Base-by-base conservation (phyloP, 2,888 invertebrate genomes). In the Eupithecia subfuscata region DNA sequence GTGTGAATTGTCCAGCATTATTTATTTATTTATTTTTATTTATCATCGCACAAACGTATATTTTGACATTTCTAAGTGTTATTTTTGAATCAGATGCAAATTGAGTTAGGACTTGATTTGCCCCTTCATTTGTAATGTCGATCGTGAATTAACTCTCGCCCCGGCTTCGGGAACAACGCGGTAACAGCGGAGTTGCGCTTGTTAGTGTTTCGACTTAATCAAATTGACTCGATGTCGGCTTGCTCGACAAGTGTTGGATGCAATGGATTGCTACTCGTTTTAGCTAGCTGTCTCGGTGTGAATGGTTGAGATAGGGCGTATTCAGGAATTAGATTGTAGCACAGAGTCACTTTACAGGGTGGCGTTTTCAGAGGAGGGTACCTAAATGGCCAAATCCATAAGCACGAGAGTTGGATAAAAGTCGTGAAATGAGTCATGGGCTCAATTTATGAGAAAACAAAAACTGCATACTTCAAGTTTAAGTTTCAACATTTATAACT, bases 151-250 rank as follows among this genome's bases (percentile, higher is more conserved):
- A 12, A 22, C 67, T 12, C 67, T 40, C 67, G 0, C 34, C 9
- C 67, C n/a, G 22, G 40, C 6, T 67, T 67, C 67, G 8, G 67
- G 67, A 67, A 67, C 67, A 37, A 34, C 34, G 70, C 64, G 34
- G 73, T 25, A 40, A 37, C 74, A 70, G 40, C 22, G n/a, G 70
- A 68, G 71, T 63, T 71, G 25, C 37, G 71, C 75, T 73, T 75
- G 75, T 75, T 75, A 73, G 75, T 75, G 75, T 70, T 75, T 70
- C 69, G 65, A 70, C 72, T 73, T 75, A 75, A 75, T 75, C 69
- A 69, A 72, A 75, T 75, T 56, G 71, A 75, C 65, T 75, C 56
- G 25, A 69, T 75, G 75, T 71, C 30, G 69, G 67, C 72, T 68
- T 72, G 72, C 72, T 34, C 52, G 52, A 72, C 75, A 75, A 72